Evolutionary conservation across 2,113 vertebrate species (phyloP).

Genomic region (Channa maculata): DNA sequence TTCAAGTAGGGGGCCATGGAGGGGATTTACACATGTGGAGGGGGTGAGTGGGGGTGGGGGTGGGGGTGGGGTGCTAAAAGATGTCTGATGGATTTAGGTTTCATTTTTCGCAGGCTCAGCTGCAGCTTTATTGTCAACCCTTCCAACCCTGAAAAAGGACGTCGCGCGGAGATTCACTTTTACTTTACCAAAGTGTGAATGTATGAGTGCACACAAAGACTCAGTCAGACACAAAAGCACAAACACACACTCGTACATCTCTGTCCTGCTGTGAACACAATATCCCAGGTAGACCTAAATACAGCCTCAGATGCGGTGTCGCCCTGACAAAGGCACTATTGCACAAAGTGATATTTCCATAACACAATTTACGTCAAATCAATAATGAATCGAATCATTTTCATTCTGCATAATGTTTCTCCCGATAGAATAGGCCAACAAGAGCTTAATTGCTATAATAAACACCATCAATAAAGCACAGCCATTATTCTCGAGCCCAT

Average conservation of each 20-base stretch:
- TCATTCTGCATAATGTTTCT: slow-evolving; percentile 72
- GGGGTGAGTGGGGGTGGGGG: neutral
- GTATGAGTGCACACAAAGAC: slow-evolving; percentile 22
- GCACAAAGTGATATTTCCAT: slow-evolving; percentile 62
- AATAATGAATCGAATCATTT: slow-evolving; percentile 76
- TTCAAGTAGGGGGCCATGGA: slow-evolving; percentile 54
- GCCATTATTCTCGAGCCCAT: slow-evolving; percentile 70
- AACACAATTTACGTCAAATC: slow-evolving; percentile 70
- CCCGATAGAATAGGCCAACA: slow-evolving; percentile 51
- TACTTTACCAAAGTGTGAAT: slow-evolving; percentile 40
- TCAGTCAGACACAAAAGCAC: slow-evolving; percentile 17
- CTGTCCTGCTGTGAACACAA: slow-evolving; percentile 6
- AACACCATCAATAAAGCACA: slow-evolving; percentile 69
- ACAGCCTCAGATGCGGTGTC: neutral
- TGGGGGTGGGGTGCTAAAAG: neutral
- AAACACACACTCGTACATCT: slow-evolving; percentile 8
- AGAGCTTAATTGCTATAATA: slow-evolving; percentile 76
- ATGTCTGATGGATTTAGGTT: slow-evolving; percentile 73
- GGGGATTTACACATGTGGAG: slow-evolving; percentile 47
- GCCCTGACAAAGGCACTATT: neutral
- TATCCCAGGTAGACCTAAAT: slow-evolving; percentile 11
- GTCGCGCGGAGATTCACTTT: slow-evolving; percentile 33
- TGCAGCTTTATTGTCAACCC: slow-evolving; percentile 63
- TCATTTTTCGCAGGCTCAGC: slow-evolving; percentile 67
- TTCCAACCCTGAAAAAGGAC: slow-evolving; percentile 59